Base-by-base conservation (phyloP, 2,888 invertebrate species). In the Drosophila picticornis region DNA sequence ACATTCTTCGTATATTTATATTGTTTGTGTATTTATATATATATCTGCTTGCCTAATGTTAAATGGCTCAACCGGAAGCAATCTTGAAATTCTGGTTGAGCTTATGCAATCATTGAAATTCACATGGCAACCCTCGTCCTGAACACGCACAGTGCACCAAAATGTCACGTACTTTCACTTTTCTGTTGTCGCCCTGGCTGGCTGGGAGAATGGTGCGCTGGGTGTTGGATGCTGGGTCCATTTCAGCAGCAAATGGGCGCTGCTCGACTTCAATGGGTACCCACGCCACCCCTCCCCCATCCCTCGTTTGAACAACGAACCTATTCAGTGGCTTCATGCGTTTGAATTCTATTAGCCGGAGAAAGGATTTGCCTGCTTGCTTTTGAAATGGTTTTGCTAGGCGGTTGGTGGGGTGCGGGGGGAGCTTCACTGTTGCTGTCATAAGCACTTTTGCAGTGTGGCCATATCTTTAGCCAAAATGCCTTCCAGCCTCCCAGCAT, bases 101-200 rank as follows among this genome's bases (percentile, higher is more conserved):
- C 56, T 56, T 11, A 40, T 25, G 52, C 31, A 50, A 31, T 29
- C 36, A 32, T 52, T 40, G n/a, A 38, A 75, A 75, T 29, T 60
- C 31, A n/a, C 10, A 9, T 19, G 46, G 52, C 57, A 73, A 29
- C 79, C 79, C 80, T 79, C 79, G 72, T 48, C 60, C 25, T 31
- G 13, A 32, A 29, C 31, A 61, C 62, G 51, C 69, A 79, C 66
- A 77, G 71, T 73, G 72, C 81, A 72, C 67, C 74, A 66, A 80
- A 80, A 86, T 88, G 86, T 85, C 85, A 85, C 85, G 85, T 85
- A 85, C 85, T 85, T 85, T 85, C 88, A 84, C 87, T 87, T 84
- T 84, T 78, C 78, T 74, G 69, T 69, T 73, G 67, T 64, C 43
- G 36, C 32, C 38, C 38, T 10, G 53, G 27, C n/a, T 34, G 29